phyloP scores from a whole-genome alignment of 1,140 invertebrate species.

The Oreohelix idahoensis region DNA sequence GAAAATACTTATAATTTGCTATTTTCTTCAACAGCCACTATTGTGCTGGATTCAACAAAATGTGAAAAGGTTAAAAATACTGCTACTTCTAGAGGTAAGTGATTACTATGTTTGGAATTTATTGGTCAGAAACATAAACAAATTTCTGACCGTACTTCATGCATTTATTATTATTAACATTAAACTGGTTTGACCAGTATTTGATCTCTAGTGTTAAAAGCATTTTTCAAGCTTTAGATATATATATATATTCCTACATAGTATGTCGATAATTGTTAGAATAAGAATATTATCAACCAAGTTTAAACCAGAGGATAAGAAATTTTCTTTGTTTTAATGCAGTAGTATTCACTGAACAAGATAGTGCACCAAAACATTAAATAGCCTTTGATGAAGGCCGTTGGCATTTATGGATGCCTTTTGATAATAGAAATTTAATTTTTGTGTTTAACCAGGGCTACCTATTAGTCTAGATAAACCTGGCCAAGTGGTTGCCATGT shows the following conservation, averaged over 20 bases:
- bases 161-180: no score
- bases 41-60: conserved; percentile 25
- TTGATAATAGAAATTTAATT: background rate
- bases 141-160: no score
- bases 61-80: conserved; percentile 24
- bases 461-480: background rate
- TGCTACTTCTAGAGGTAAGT: conserved; percentile 15
- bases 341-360: background rate
- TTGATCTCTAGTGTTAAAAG: no score
- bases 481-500: background rate
- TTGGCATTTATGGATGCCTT: background rate
- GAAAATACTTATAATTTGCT: no score
- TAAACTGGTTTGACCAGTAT: no score
- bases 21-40: conserved; percentile 9
- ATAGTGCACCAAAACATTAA: background rate
- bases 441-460: background rate
- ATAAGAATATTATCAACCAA: no score
- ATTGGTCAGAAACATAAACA: background rate
- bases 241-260: no score
- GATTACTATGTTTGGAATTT: background rate
- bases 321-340: no score
- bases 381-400: background rate
- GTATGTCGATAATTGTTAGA: no score
- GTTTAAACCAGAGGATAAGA: no score
- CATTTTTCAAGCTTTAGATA: no score